Conservation (phyloP, 2,888 invertebrate genomes). For the Caenorhabditis plicata region DNA sequence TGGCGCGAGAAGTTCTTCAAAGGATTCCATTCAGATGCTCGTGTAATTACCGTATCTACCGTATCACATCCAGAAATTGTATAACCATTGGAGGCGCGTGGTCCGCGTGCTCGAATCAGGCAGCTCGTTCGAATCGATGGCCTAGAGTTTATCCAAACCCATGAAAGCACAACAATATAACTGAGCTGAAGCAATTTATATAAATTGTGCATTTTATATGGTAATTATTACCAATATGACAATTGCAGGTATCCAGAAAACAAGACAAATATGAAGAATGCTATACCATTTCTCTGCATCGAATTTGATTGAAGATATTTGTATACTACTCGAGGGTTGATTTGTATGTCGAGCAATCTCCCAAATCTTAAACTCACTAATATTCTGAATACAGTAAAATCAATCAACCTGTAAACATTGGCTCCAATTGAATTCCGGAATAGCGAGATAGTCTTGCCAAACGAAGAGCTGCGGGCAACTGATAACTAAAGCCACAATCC, state of each 20-base stretch:
- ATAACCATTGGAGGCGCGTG: conserved; percentile 10
- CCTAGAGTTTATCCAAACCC: conserved; percentile 62
- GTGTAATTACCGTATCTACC: conserved; percentile 50
- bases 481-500: conserved; percentile 54
- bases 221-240: conserved; percentile 52
- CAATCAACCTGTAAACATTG: conserved; percentile 52
- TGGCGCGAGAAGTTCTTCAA: conserved; percentile 39
- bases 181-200: conserved; percentile 39
- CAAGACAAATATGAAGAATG: conserved; percentile 53
- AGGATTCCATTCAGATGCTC: conserved; percentile 52
- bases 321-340: background rate
- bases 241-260: conserved; percentile 60
- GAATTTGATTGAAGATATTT: conserved; percentile 11
- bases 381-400: background rate
- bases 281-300: conserved; percentile 54
- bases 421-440: conserved; percentile 59
- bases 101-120: no score
- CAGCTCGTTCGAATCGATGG: conserved; percentile 45
- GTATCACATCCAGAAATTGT: conserved; percentile 52
- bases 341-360: conserved; percentile 53
- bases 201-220: background rate
- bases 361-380: conserved; percentile 48
- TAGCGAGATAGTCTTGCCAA: conserved; percentile 57
- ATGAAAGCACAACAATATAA: conserved; percentile 59
- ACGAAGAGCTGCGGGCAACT: conserved; percentile 57